Evolutionary conservation across 2,113 vertebrate genomes (phyloP).

Genomic region (Uria lomvia): DNA sequence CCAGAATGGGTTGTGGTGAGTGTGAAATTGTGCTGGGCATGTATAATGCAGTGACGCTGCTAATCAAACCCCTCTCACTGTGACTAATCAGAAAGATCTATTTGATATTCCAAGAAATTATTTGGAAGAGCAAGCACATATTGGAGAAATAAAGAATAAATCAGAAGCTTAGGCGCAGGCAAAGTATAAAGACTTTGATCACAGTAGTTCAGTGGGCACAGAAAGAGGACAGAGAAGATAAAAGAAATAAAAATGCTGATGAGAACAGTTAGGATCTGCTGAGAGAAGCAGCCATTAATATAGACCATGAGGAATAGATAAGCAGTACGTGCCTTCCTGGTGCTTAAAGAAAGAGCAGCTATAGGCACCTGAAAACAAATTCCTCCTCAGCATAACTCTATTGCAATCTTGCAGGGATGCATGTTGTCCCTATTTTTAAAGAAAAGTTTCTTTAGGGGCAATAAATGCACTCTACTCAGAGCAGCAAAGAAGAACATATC

Average conservation of each 20-base stretch:
- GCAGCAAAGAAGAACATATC: background rate
- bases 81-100: background rate
- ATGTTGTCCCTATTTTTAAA: background rate
- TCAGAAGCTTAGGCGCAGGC: background rate
- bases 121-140: background rate
- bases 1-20: background rate
- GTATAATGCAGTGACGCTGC: background rate
- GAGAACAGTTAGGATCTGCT: background rate
- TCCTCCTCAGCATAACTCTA: background rate
- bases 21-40: background rate
- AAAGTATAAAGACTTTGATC: background rate
- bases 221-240: background rate
- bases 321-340: background rate
- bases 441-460: background rate
- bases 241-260: background rate
- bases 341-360: background rate
- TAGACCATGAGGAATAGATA: background rate
- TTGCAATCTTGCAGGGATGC: background rate
- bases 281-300: background rate
- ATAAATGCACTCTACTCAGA: background rate
- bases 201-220: background rate
- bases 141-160: background rate
- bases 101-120: background rate
- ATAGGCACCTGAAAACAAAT: background rate
- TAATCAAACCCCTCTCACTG: background rate